Base-by-base conservation (phyloP, 92 coral and sea anemone genomes). In the Heliopora coerulea region DNA sequence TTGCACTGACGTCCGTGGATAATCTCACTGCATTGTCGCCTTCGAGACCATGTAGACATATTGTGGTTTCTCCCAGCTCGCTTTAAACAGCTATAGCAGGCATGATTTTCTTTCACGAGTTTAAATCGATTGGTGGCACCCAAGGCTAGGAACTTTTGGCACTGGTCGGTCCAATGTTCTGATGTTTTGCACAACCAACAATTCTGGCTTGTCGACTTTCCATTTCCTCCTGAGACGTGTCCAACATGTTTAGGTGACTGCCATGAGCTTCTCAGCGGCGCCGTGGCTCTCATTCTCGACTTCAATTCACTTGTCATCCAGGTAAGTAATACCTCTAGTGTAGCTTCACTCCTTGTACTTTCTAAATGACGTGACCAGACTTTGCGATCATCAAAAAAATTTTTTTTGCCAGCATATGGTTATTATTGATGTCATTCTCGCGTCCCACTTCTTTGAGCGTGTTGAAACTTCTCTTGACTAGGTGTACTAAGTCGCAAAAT, bases 101-200 rank as follows among this genome's bases (percentile, higher is more conserved):
- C 68, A 31, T 86, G 87, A 58, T 86, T 79, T 21, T 49, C 84
- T 56, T 73, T 86, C 72, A 75, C 82, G 37, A 68, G 33, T 35
- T 79, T 64, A 31, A 81, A 17, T 18, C 82, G 83, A 1, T 88
- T 86, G 21, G 74, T 76, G 50, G 74, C 54, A 33, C 72, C 62
- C 74, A 76, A 59, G 29, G 78, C 84, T 17, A 35, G 21, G 29
- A 84, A 73, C 50, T 73, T 79, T 30, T 65, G 81, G 52, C 84
- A 74, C 56, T 84, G 88, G 58, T 84, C 84, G 17, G 78, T 74
- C 88, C 88, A 84, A 32, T 84, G 88, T 20, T 41, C 54, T 1
- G 84, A 83, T 18, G 60, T 72, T 31, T 83, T 74, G 25, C 80
- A 74, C n/a, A 14, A 41, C n/a, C 85, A 78, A 81, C 20, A 17